Base-by-base conservation (phyloP, 2,113 vertebrate species). In the Polypterus bichir region DNA sequence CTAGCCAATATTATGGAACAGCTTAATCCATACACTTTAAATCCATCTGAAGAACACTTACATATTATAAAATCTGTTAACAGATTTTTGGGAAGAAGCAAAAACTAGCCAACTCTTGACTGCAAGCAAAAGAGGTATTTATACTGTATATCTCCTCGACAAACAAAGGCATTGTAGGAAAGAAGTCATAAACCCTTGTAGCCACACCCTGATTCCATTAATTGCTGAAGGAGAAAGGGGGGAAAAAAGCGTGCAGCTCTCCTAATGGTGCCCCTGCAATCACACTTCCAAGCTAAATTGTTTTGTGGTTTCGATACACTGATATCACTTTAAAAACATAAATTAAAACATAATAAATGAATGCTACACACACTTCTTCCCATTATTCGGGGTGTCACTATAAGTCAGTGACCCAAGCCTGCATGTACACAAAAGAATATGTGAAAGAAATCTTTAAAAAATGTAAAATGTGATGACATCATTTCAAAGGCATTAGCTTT, bases 401-500 rank as follows among this genome's bases (percentile, higher is more conserved):
- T 82, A 82, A 91, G 88, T 88, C 77, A 82, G 77, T 86, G 86
- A 89, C 88, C 92, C 87, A 87, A 86, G 85, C 86, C 73, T 81
- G 73, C 80, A 76, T 79, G 82, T 77, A 75, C 81, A 83, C 81
- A 80, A 65, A 47, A 54, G 67, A 70, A 70, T 73, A 78, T 68
- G 70, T 69, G 78, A 88, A 86, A 89, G 86, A 88, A 89, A 88
- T 85, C 85, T 87, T 85, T 84, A 84, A 80, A 87, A 75, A 72
- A 86, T 84, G 89, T 89, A 91, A 92, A 93, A 92, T 88, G 92
- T 93, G 91, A 96, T 97, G 94, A 97, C 95, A 97, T 98, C 94
- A 98, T 97, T 97, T 94, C 90, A 97, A 97, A 97, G 91, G 93
- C 94, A 97, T 96, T 97, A 97, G 93, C 93, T 97, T 96, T 98